Base-by-base conservation (phyloP, 2,113 vertebrate genomes). In the Xenus cinereus region DNA sequence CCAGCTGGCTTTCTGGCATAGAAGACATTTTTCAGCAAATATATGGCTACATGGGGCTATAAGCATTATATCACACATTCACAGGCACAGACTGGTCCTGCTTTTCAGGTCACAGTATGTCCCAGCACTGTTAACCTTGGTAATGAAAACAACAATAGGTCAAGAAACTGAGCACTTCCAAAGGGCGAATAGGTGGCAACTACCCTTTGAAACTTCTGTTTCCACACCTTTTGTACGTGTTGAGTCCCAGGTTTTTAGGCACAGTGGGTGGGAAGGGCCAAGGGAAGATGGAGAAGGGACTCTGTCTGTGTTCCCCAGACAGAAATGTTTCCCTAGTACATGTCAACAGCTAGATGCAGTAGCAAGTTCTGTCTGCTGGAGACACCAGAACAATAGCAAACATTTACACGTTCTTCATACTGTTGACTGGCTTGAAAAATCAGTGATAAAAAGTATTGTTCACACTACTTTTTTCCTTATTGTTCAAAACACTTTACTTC, bases 271-370 rank as follows among this genome's bases (percentile, higher is more conserved):
- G 20, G 24, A 26, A 80, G 18, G 33, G 10, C 6, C 16, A 59
- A 53, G 32, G 18, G 33, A 9, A 79, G 37, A 39, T 23, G 30
- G 48, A 84, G 13, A 91, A 73, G 7, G 22, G 35, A 12, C 7
- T n/a, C 3, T 2, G 2, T 24, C 33, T 77, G 14, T 14, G 21
- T 21, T 86, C 12, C 4, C 1, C 27, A 48, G 33, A 2, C 10
- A 53, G 50, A 77, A 73, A 35, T n/a, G 7, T 57, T 51, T 51
- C 33, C 21, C 33, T 4, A 1, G 26, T 26, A 37, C 6, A 2
- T 60, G 43, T 51, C 64, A 68, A 69, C 18, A 60, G 24, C 10
- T 4, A 67, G 39, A 46, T 57, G 59, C 17, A 63, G n/a, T 5
- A 64, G 20, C 24, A 46, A 68, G 8, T 73, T 59, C 43, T 54